Conservation (phyloP, 2,888 invertebrate genomes). For the Ommatoiulus sabulosus region DNA sequence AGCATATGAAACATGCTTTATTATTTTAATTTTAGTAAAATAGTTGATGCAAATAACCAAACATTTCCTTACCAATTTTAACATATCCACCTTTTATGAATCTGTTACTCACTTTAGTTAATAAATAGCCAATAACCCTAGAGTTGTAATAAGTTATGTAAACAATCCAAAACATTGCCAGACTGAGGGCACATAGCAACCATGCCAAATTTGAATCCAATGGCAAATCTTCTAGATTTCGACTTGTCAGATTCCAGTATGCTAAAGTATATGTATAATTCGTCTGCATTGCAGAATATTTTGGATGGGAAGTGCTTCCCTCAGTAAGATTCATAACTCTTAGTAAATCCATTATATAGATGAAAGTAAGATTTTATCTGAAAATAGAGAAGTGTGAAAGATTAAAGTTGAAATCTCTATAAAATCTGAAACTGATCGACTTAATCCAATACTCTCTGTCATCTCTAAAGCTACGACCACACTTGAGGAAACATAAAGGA, state of each 20-base stretch:
- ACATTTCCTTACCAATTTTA: slow-evolving; percentile 78
- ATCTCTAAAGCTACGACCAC: too few species aligned
- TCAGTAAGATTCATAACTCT: background rate
- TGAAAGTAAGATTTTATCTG: background rate
- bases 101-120: slow-evolving; percentile 90
- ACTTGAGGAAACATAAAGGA: too few species aligned
- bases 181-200: slow-evolving; percentile 83
- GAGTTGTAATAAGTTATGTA: slow-evolving; percentile 97
- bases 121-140: slow-evolving; percentile 87
- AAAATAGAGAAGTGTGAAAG: background rate
- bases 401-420: too few species aligned
- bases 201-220: slow-evolving; percentile 74
- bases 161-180: slow-evolving; percentile 89
- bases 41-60: too few species aligned
- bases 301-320: background rate
- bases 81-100: slow-evolving; percentile 87
- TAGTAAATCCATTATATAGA: background rate
- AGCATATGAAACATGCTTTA: background rate
- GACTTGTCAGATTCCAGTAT: slow-evolving; percentile 52
- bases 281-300: background rate
- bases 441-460: too few species aligned
- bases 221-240: slow-evolving; percentile 52
- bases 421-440: too few species aligned
- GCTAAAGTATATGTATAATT: slow-evolving; percentile 9
- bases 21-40: background rate